phyloP scores from a whole-genome alignment of 2,113 vertebrate species.

The Lates calcarifer region DNA sequence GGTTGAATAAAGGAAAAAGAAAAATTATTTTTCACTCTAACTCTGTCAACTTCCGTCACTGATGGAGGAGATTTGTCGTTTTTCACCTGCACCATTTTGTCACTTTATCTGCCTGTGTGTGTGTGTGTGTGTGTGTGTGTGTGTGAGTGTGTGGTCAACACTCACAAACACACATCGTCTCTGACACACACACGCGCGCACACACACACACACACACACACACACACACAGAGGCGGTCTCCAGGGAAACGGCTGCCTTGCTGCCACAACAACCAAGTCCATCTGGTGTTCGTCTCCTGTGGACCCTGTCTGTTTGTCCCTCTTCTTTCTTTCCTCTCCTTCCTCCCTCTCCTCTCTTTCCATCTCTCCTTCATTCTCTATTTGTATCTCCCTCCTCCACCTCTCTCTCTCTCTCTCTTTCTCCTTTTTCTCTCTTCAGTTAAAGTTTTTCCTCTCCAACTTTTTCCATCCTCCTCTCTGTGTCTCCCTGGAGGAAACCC shows the following conservation, averaged over 20 bases:
- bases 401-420: background rate
- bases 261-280: constrained; percentile 23
- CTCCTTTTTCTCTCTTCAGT: no score
- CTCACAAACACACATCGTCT: background rate
- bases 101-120: background rate
- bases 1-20: background rate
- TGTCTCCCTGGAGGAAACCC: constrained; percentile 32
- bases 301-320: background rate
- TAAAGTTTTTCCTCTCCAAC: constrained; percentile 13
- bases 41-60: background rate
- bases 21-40: no score
- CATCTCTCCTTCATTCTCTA: background rate
- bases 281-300: constrained; percentile 18
- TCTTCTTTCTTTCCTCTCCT: background rate
- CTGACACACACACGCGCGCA: background rate
- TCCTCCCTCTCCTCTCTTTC: background rate
- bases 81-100: background rate
- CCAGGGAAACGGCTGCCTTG: constrained; percentile 18
- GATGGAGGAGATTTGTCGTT: background rate
- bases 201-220: constrained; percentile 3
- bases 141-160: background rate
- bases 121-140: constrained; percentile 1
- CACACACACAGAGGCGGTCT: background rate
- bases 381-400: no score
- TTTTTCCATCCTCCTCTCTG: background rate